Evolutionary conservation across 2,888 invertebrate genomes (phyloP).

Genomic region (Exocentrus adspersus): DNA sequence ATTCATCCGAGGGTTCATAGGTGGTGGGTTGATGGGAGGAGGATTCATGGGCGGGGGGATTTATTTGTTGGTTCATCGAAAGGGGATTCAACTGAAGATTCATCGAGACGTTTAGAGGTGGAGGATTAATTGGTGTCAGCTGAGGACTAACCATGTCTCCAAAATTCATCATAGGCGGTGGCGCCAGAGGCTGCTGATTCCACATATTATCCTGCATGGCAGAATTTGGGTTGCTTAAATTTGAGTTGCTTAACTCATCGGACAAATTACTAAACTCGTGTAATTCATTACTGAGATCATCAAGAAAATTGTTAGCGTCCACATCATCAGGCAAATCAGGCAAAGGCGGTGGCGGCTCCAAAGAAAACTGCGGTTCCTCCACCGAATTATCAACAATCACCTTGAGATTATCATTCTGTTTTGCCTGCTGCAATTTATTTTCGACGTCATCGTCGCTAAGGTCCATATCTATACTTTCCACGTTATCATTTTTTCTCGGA

Average conservation of each 20-base stretch:
- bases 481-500: constrained; percentile 68
- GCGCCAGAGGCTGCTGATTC: constrained; percentile 38
- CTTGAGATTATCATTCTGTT: constrained; percentile 39
- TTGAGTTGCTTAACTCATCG: constrained; percentile 30
- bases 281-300: constrained; percentile 57
- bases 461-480: constrained; percentile 87
- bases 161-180: constrained; percentile 39
- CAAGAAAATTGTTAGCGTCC: constrained; percentile 59
- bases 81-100: constrained; percentile 15
- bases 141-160: constrained; percentile 38
- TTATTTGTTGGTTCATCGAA: constrained; percentile 18
- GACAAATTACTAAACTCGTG: constrained; percentile 51
- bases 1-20: constrained; percentile 26
- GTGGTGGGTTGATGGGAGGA: constrained; percentile 14
- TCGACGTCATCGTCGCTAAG: constrained; percentile 80
- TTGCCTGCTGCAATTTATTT: constrained; percentile 15
- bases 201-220: constrained; percentile 27
- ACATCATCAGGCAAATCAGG: constrained; percentile 60
- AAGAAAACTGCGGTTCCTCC: constrained; percentile 31
- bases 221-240: constrained; percentile 20
- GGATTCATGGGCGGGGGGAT: constrained; percentile 29
- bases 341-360: constrained; percentile 59
- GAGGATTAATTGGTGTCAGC: constrained; percentile 17
- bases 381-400: constrained; percentile 29
- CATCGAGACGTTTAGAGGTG: constrained; percentile 12